Base-by-base conservation (phyloP, 2,113 vertebrate genomes). In the Plestiodon gilberti region DNA sequence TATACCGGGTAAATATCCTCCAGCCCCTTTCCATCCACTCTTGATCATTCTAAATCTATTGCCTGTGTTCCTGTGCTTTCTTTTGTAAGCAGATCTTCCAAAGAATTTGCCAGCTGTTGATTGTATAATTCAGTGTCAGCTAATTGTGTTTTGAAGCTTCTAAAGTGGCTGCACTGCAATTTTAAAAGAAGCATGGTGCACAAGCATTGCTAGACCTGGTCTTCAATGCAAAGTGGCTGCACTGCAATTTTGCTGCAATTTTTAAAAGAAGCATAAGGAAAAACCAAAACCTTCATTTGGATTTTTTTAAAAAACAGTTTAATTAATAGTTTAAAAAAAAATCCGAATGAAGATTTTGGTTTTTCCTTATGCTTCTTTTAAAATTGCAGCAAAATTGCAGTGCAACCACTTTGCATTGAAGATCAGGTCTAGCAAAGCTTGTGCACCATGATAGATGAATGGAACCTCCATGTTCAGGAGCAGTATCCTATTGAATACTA, bases 21-120 rank as follows among this genome's bases (percentile, higher is more conserved):
- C 83, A 87, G 40, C n/a, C 13, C 30, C 3, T 40, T 43, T 33
- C 28, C 28, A n/a, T n/a, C 38, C 55, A 48, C 18, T 48, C 75
- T 74, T 64, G 86, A 86, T 18, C 67, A 82, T 92, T 25, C 69
- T 79, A 18, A 82, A 91, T 25, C 69, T 79, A 18, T 83, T 82
- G 52, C n/a, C 87, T 91, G 78, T 85, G 88, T 22, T 69, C 22
- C 85, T 88, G 67, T 92, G 75, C 55, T 81, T 83, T 59, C 77
- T 65, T 91, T 85, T 93, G 14, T 85, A 87, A 89, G 28, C 71
- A 85, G 81, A 92, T 86, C 87, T 80, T 91, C 22, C 76, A 88
- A 38, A 65, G 25, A 1, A 85, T 92, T 90, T 93, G 55, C 35
- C 90, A 84, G 81, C 88, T 85, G 75, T 93, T 94, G 85, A n/a